phyloP scores from a whole-genome alignment of 2,888 invertebrate species.

The Lomographa bimaculata region DNA sequence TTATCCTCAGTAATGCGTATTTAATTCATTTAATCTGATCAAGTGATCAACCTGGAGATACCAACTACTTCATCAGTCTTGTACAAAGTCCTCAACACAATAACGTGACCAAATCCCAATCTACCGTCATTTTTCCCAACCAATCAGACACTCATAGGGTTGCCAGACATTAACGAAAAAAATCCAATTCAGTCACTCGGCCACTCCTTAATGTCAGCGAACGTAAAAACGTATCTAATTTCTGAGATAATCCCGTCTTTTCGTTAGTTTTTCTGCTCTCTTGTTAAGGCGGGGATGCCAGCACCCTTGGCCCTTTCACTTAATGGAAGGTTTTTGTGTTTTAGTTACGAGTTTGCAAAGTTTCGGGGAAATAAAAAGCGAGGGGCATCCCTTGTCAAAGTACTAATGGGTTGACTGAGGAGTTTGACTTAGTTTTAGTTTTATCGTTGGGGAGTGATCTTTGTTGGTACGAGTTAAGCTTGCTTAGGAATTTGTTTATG shows the following conservation, averaged over 20 bases:
- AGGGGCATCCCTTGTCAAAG: slow-evolving; percentile 21
- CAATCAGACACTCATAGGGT: slow-evolving; percentile 25
- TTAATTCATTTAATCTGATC: no score
- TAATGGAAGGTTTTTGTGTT: slow-evolving; percentile 32
- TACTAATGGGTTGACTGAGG: slow-evolving; percentile 22
- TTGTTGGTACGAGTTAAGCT: slow-evolving; percentile 11
- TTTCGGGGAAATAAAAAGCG: slow-evolving; percentile 21
- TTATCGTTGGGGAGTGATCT: slow-evolving; percentile 18
- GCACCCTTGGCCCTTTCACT: slow-evolving; percentile 23
- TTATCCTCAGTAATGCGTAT: no score
- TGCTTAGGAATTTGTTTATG: slow-evolving; percentile 1
- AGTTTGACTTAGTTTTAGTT: slow-evolving; percentile 29
- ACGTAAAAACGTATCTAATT: slow-evolving; percentile 62
- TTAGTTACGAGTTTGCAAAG: slow-evolving; percentile 28
- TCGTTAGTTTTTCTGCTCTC: slow-evolving; percentile 42
- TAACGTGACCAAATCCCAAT: slow-evolving; percentile 11
- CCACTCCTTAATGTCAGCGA: slow-evolving; percentile 52
- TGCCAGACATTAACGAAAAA: slow-evolving; percentile 41
- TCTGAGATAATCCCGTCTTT: slow-evolving; percentile 54
- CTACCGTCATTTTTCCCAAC: slow-evolving; percentile 12
- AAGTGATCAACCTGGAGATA: no score
- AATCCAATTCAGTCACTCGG: slow-evolving; percentile 46
- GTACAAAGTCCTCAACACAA: slow-evolving; percentile 15
- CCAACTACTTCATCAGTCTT: no score
- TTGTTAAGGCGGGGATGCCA: slow-evolving; percentile 44